Conservation (phyloP, 2,888 invertebrate species). For the Hylaea fasciaria region DNA sequence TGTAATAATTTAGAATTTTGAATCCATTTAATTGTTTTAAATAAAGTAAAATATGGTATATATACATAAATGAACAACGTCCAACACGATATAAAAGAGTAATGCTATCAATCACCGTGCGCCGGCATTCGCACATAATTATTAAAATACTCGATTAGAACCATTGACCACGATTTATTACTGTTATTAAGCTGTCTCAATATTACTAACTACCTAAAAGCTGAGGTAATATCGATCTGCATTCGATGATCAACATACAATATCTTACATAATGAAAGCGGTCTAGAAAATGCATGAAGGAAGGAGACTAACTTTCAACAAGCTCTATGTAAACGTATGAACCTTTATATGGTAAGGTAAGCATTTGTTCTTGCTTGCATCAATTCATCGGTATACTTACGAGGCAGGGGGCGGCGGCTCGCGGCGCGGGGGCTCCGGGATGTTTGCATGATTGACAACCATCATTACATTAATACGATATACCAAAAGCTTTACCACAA, state of each 20-base stretch:
- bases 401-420: constrained; percentile 69
- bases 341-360: constrained; percentile 59
- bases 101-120: constrained; percentile 21
- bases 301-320: constrained; percentile 68
- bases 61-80: too few relatives aligned
- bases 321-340: constrained; percentile 78
- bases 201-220: constrained; percentile 59
- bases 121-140: constrained; percentile 23
- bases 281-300: constrained; percentile 75
- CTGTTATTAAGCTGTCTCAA: constrained; percentile 61
- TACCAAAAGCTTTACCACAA: constrained; percentile 74
- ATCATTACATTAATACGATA: constrained; percentile 82
- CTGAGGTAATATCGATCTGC: constrained; percentile 60
- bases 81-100: neutral
- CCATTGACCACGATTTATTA: constrained; percentile 49
- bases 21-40: neutral
- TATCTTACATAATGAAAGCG: constrained; percentile 70
- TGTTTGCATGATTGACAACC: constrained; percentile 84
- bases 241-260: constrained; percentile 61
- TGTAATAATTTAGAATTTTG: too few relatives aligned
- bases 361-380: constrained; percentile 77
- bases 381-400: constrained; percentile 79
- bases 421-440: constrained; percentile 74
- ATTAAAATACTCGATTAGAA: constrained; percentile 47
- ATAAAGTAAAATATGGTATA: neutral